Evolutionary conservation across 1,140 invertebrate species (phyloP).

Genomic region (Ylistrum balloti): DNA sequence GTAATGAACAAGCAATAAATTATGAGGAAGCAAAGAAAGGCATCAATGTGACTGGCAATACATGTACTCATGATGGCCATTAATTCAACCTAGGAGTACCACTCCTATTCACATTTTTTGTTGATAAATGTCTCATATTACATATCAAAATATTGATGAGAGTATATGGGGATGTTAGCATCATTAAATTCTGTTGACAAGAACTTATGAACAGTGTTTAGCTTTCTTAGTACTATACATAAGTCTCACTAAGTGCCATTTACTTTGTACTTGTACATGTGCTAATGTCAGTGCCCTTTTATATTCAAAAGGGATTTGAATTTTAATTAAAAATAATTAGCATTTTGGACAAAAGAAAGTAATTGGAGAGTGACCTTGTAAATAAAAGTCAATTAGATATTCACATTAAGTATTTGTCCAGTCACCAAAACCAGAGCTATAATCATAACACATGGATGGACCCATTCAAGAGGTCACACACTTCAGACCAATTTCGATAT

Average conservation of each 20-base stretch:
- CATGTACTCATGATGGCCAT: too few species aligned
- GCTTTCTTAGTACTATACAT: not conserved
- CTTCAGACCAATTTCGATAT: not conserved
- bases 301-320: not conserved
- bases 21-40: too few species aligned
- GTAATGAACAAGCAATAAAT: too few species aligned
- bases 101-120: not conserved
- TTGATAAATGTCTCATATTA: not conserved
- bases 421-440: not conserved
- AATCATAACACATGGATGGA: conserved; percentile 9
- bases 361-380: conserved; percentile 4
- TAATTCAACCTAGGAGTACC: too few species aligned
- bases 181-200: not conserved
- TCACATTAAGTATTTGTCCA: conserved; percentile 16
- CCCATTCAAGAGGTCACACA: not conserved
- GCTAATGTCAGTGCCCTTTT: conserved; percentile 1
- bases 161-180: not conserved
- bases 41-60: too few species aligned
- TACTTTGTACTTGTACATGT: not conserved
- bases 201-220: not conserved
- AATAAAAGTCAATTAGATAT: conserved; percentile 29
- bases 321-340: conserved; percentile 36
- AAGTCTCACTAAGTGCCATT: not conserved
- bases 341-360: conserved; percentile 20
- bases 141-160: not conserved